Conservation (phyloP, 2,888 invertebrate species). For the Hemaris fuciformis region DNA sequence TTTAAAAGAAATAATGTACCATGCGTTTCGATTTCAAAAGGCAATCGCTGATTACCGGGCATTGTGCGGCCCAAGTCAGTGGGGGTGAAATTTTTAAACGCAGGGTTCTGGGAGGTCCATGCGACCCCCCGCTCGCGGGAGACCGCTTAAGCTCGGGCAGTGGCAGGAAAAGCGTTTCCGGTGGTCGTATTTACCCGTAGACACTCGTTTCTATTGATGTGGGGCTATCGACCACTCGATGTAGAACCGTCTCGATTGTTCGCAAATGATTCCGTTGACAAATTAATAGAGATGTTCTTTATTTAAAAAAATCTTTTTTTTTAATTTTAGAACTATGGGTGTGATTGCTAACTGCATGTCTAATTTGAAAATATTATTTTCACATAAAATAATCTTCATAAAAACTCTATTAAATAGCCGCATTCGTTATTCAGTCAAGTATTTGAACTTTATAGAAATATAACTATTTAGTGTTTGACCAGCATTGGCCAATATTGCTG, state of each 20-base stretch:
- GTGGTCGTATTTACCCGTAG: constrained; percentile 38
- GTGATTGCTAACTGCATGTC: too few species aligned
- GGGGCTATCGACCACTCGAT: constrained; percentile 11
- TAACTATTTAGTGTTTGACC: too few species aligned
- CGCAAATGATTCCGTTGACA: neutral
- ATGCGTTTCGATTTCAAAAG: constrained; percentile 78
- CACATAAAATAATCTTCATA: too few species aligned
- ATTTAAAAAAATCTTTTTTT: too few species aligned
- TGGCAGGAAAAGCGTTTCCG: constrained; percentile 48
- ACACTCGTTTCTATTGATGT: constrained; percentile 13
- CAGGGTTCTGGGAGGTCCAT: constrained; percentile 34
- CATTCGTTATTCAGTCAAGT: too few species aligned
- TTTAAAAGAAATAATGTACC: constrained; percentile 20
- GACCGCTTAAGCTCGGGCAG: constrained; percentile 36
- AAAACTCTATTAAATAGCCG: too few species aligned
- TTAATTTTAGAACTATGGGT: too few species aligned
- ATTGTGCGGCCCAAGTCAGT: constrained; percentile 63
- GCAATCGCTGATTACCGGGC: constrained; percentile 76
- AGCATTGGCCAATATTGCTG: neutral
- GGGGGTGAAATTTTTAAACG: constrained; percentile 80
- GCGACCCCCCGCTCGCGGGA: constrained; percentile 22
- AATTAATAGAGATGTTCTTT: too few species aligned
- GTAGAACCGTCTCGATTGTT: neutral
- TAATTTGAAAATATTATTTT: too few species aligned
- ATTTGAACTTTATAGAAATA: too few species aligned